Base-by-base conservation (phyloP, 2,797 vertebrate genomes). In the Aulostomus chinensis region DNA sequence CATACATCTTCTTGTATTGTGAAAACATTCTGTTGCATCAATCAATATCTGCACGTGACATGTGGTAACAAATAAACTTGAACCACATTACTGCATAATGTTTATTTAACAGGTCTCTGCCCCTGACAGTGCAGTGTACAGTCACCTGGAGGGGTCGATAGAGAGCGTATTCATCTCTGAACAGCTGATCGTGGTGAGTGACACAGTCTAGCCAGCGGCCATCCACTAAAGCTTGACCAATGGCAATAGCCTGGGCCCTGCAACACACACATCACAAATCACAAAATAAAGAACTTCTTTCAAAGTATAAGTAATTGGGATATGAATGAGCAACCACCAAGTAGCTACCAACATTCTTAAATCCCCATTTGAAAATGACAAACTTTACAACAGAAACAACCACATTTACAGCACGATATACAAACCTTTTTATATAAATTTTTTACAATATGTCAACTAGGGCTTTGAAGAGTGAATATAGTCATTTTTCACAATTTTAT, bases 151-250 rank as follows among this genome's bases (percentile, higher is more conserved):
- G 86, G 0, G 97, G 95, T 72, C 94, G 93, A 83, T 99, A 99
- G 28, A 99, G 92, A 0, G 96, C 96, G 25, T 99, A 99, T 61
- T 99, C 97, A 11, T 99, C 97, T 78, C 97, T 90, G 80, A 99
- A 99, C 41, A 99, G 89, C 80, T 97, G 96, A 78, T 99, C 97
- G 1, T 98, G 92, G 73, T 99, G 97, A 34, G 96, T 99, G 63
- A 98, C 92, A 10, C 96, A 98, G 55, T 99, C 97, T 47, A 99
- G 80, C 97, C 97, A 99, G 46, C 94, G 95, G 0, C 97, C 97
- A 20, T 99, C 97, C 21, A 99, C 94, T 47, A 99, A 70, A 0
- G 97, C 97, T 81, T 99, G 97, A 45, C 97, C 96, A 32, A 99
- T 98, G 26, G 97, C 97, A 50, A 98, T 96, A 13, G 97, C 97